These are phyloP conservation scores for Galleria mellonella DNA, from an alignment of 1,140 invertebrate species.

Conservation along the genomic window DNA sequence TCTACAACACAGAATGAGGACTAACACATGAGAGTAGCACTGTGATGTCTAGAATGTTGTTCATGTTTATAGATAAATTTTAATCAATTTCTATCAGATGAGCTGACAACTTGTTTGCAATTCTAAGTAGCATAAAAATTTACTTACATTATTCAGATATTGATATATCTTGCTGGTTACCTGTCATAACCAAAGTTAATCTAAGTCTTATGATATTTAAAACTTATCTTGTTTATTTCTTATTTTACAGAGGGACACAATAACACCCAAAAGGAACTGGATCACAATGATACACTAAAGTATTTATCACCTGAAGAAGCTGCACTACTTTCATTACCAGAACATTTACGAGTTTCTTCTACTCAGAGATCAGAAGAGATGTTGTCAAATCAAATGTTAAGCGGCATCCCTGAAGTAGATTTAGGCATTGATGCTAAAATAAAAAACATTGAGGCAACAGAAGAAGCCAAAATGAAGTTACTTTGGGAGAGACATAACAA, in stretches of 20 bases:
- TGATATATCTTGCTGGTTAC: no score
- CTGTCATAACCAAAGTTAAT: no score
- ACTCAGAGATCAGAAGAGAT: constrained; percentile 96
- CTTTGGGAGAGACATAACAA: constrained; percentile 92
- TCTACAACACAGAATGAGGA: no score
- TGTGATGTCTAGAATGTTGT: no score
- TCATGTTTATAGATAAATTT: no score
- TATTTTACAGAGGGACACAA: constrained; percentile 51
- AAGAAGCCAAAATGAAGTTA: constrained; percentile 96
- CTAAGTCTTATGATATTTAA: no score
- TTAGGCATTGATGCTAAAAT: constrained; percentile 99
- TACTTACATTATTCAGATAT: no score
- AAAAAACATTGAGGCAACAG: constrained; percentile 97
- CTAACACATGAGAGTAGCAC: no score
- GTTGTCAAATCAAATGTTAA: constrained; percentile 99
- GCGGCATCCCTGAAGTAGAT: constrained; percentile 99
- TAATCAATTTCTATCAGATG: no score
- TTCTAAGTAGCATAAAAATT: no score
- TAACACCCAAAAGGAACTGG: constrained; percentile 39
- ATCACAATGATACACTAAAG: constrained; percentile 74
- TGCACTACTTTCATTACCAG: constrained; percentile 88
- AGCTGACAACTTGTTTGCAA: no score
- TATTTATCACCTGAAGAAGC: constrained; percentile 92
- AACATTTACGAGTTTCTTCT: constrained; percentile 88
- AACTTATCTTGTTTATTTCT: constrained; percentile 10